A percentile compares a stretch with the other conserved stretches of the same genome.
Evolutionary conservation across 2,888 invertebrate genomes (phyloP).

Genomic region (Drosophila nr. perissopoda): DNA sequence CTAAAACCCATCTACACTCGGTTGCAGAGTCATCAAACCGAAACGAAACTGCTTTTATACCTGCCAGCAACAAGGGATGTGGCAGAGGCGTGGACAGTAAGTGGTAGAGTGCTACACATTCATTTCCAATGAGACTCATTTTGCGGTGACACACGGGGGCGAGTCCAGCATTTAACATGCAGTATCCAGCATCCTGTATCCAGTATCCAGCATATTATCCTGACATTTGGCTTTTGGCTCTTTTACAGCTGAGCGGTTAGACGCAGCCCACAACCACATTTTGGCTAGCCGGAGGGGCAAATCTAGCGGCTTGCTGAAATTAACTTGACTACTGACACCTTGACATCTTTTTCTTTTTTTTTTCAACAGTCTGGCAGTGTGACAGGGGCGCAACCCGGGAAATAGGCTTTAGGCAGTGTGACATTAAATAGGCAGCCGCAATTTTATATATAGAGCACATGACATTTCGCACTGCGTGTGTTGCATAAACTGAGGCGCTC

Average conservation of each 20-base stretch:
- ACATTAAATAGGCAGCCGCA: conserved; percentile 60
- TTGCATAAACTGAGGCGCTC: conserved; percentile 46
- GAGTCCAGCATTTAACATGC: conserved; percentile 13
- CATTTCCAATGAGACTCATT: conserved; percentile 79
- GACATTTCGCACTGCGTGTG: conserved; percentile 62
- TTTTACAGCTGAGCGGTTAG: conserved; percentile 76
- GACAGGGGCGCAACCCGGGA: neutral
- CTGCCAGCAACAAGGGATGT: conserved; percentile 27
- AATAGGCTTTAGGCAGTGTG: conserved; percentile 18
- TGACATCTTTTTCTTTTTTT: conserved; percentile 73
- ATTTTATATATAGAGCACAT: conserved; percentile 44
- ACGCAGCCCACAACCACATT: conserved; percentile 68
- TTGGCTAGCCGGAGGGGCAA: conserved; percentile 14
- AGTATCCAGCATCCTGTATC: neutral
- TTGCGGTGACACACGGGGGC: conserved; percentile 64
- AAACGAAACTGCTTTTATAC: conserved; percentile 76
- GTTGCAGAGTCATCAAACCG: conserved; percentile 46
- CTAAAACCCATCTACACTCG: conserved; percentile 15
- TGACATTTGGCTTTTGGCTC: conserved; percentile 63
- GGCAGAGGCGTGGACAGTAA: neutral
- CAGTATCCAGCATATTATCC: conserved; percentile 42
- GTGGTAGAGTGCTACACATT: conserved; percentile 44
- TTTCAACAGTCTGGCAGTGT: conserved; percentile 39
- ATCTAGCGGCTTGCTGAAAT: conserved; percentile 46
- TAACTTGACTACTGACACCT: conserved; percentile 79